Evolutionary conservation across 2,113 vertebrate species (phyloP), one percentile per base, ranked within the genome.

Genomic region (Numenius arquata): DNA sequence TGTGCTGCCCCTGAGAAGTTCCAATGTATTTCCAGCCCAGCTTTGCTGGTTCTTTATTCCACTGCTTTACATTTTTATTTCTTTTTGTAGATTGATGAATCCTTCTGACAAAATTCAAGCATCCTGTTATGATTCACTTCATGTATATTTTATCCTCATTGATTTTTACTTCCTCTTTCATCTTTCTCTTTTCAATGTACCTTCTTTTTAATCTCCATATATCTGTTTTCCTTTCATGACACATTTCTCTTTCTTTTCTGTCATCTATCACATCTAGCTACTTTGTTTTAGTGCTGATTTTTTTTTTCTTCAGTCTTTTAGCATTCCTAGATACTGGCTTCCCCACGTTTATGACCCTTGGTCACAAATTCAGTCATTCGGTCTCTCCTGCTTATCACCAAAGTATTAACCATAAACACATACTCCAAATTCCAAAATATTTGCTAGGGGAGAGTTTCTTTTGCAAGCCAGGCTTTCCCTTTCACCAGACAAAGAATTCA

Each of bases 91-190:
- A 48, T 65, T 40, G 58, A 76, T 88, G 66, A 63, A 56, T 90
- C 52, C 34, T 47, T 63, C 62, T 82, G 75, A 65, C 75, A 85
- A 88, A 86, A 85, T 7, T 53, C 25, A 90, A 91, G 23, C 71
- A 85, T 82, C 78, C 71, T 88, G 58, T 61, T 90, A 68, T 68
- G 74, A 88, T 43, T 89, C 73, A 59, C 32, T 91, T 71, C 30
- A 91, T 83, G 82, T 88, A 73, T 94, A 83, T 93, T 93, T 88
- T 82, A 90, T 85, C 91, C 36, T 38, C 53, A 82, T 88, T 76
- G 88, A 88, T 94, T 93, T 94, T 97, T 72, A 52, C 66, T 78
- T 95, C 40, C 34, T 63, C 48, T 30, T 90, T 89, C 52, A 27
- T 63, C 34, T 84, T 72, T 75, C 19, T 80, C 25, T 47, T 91